These are phyloP conservation scores for Scaptodrosophila latifasciaeformis DNA, from an alignment of 2,888 invertebrate species.

Conservation along the genomic window DNA sequence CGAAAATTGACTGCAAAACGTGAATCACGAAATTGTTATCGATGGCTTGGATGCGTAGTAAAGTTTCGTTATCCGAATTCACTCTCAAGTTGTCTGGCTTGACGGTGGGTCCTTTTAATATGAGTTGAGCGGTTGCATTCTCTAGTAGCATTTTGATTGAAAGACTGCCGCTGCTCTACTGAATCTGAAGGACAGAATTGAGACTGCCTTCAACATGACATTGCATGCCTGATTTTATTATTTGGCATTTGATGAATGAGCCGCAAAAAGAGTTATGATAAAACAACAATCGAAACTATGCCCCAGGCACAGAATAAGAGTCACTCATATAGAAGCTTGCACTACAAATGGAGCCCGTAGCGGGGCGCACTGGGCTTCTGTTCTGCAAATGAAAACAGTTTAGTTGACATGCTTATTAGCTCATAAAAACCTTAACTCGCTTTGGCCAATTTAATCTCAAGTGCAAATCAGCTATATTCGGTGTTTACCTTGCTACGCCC, in stretches of 20 bases:
- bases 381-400: conserved; percentile 1
- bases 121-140: conserved; percentile 28
- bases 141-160: conserved; percentile 11
- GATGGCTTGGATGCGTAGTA: conserved; percentile 13
- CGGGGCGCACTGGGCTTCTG: conserved; percentile 37
- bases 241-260: too few species aligned
- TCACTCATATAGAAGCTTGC: too few species aligned
- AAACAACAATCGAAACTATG: too few species aligned
- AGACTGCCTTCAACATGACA: too few species aligned
- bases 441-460: conserved; percentile 42
- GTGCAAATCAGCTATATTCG: conserved; percentile 49
- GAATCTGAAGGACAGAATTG: background rate
- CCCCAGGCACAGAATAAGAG: too few species aligned
- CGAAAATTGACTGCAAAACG: conserved; percentile 40
- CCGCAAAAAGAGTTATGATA: too few species aligned
- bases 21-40: conserved; percentile 44
- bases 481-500: conserved; percentile 48
- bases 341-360: too few species aligned
- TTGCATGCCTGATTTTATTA: background rate
- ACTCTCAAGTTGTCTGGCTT: too few species aligned
- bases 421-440: conserved; percentile 36
- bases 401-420: conserved; percentile 40
- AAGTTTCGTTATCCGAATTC: background rate
- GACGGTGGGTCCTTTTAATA: conserved; percentile 29
- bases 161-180: background rate